phyloP scores from a whole-genome alignment of 2,888 invertebrate species.

The Phyllotreta cruciferae region DNA sequence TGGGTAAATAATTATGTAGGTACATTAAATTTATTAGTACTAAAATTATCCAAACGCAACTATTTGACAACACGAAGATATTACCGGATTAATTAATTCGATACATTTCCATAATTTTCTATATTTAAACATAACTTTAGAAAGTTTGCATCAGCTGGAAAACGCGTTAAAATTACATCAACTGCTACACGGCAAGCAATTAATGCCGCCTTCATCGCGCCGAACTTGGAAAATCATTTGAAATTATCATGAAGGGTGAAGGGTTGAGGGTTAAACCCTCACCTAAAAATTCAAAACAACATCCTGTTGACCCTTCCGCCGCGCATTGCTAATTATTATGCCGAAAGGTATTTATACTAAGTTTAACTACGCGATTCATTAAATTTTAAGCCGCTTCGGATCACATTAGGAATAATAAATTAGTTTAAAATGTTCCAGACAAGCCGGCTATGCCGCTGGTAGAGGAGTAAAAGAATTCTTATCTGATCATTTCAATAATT shows the following conservation, averaged over 20 bases:
- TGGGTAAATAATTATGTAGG: too few relatives aligned
- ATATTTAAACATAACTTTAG: constrained; percentile 1
- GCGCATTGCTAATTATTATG: neutral
- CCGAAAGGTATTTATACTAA: too few relatives aligned
- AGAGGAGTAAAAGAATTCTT: too few relatives aligned
- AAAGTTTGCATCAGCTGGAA: constrained; percentile 3
- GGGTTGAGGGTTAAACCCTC: neutral
- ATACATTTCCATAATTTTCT: constrained; percentile 8
- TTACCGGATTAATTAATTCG: neutral
- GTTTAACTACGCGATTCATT: too few relatives aligned
- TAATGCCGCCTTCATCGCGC: neutral
- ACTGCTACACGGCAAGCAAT: neutral
- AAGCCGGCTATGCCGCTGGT: too few relatives aligned
- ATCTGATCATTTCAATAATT: too few relatives aligned
- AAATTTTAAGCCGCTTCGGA: too few relatives aligned
- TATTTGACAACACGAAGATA: too few relatives aligned
- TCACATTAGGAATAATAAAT: too few relatives aligned
- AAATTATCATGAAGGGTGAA: neutral
- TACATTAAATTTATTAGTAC: too few relatives aligned
- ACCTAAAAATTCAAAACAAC: neutral
- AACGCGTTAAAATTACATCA: constrained; percentile 5
- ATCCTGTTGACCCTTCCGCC: neutral
- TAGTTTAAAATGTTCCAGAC: too few relatives aligned
- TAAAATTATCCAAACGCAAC: too few relatives aligned
- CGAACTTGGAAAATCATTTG: constrained; percentile 2